These are phyloP conservation scores for Columba janthina DNA, from an alignment of 2,113 vertebrate genomes.

Conservation along the genomic window DNA sequence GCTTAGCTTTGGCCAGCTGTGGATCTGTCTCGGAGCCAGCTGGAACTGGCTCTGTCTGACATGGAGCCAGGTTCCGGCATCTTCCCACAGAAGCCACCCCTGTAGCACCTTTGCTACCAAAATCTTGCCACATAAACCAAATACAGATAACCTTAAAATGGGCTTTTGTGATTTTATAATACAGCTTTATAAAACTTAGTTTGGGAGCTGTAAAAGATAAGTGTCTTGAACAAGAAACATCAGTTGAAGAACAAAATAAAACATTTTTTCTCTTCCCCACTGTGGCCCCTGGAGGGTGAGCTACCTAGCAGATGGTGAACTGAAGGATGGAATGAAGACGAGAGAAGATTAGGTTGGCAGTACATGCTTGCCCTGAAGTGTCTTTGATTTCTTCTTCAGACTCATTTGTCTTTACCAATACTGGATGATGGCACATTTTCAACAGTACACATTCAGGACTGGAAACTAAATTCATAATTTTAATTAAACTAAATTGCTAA, in stretches of 20 bases:
- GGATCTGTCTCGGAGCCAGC: accelerated
- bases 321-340: background rate
- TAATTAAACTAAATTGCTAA: background rate
- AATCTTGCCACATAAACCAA: background rate
- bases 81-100: background rate
- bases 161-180: background rate
- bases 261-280: background rate
- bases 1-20: background rate
- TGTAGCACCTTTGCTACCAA: background rate
- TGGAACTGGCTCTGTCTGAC: background rate
- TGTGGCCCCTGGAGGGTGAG: background rate
- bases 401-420: background rate
- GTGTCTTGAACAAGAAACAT: background rate
- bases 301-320: background rate
- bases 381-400: background rate
- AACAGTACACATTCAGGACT: background rate
- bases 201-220: background rate
- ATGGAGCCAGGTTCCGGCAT: background rate
- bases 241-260: background rate
- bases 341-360: background rate
- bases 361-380: background rate
- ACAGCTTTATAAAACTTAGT: background rate
- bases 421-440: background rate
- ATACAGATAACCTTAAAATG: background rate
- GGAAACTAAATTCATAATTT: background rate